Percentiles rank a stretch among this genome's conserved stretches.
These are phyloP conservation scores for Phylloscopus trochiloides DNA, from an alignment of 2,113 vertebrate species.

Conservation along the genomic window DNA sequence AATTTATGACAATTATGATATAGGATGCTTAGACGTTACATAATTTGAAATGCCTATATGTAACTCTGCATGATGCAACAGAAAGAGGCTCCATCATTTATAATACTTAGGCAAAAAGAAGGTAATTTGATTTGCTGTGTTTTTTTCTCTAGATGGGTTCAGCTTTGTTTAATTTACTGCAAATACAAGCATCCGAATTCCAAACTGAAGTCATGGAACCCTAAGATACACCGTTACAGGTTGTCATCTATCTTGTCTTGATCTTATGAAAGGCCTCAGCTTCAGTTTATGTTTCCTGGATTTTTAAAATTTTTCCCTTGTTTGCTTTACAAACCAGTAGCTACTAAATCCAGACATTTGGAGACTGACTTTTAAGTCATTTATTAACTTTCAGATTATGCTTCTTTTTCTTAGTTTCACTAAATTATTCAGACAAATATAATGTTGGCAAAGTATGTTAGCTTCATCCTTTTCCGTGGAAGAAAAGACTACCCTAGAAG, in stretches of 20 bases:
- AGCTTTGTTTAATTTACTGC: slow-evolving; percentile 73
- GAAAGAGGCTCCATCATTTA: slow-evolving; percentile 57
- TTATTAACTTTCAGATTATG: background rate
- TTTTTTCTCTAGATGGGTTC: slow-evolving; percentile 72
- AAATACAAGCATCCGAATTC: slow-evolving; percentile 69
- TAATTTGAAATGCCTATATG: slow-evolving; percentile 30
- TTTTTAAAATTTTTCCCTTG: slow-evolving; percentile 25
- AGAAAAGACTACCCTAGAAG: background rate
- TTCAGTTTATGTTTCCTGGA: slow-evolving; percentile 63
- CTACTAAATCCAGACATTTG: background rate
- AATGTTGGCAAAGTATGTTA: background rate
- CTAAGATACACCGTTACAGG: slow-evolving; percentile 72
- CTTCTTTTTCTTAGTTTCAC: background rate
- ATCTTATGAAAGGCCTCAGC: slow-evolving; percentile 66
- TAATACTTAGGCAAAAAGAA: slow-evolving; percentile 58
- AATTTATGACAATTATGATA: background rate
- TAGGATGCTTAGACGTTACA: slow-evolving; percentile 27
- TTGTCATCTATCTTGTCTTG: slow-evolving; percentile 72
- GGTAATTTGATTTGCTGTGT: slow-evolving; percentile 68
- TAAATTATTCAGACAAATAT: slow-evolving; percentile 12
- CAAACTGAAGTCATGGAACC: slow-evolving; percentile 72
- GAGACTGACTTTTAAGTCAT: background rate
- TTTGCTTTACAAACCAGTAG: slow-evolving; percentile 24
- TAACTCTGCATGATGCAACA: slow-evolving; percentile 58
- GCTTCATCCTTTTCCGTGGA: background rate